These are phyloP conservation scores for Halictus ligatus DNA, from an alignment of 2,888 invertebrate species.

Conservation along the genomic window DNA sequence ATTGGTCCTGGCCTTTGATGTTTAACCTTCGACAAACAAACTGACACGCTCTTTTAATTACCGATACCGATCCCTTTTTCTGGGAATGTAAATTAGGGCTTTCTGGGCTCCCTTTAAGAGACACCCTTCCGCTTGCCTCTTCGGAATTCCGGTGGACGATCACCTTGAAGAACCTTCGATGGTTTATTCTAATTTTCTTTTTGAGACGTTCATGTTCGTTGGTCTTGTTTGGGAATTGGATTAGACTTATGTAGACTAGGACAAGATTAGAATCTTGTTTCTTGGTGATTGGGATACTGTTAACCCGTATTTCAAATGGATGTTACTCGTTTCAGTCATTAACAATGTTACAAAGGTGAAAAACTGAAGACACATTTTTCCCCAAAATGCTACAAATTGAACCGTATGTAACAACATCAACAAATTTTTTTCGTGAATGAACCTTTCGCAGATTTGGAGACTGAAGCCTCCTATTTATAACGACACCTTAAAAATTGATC, in stretches of 20 bases:
- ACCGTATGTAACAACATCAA: not conserved
- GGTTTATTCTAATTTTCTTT: not conserved
- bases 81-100: not conserved
- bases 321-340: no score
- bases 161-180: not conserved
- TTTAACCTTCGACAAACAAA: slow-evolving; percentile 2
- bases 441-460: not conserved
- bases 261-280: not conserved
- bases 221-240: not conserved
- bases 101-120: not conserved
- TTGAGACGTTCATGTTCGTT: not conserved
- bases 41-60: slow-evolving; percentile 11
- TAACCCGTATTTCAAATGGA: not conserved
- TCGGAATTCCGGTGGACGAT: not conserved
- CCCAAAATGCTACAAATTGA: not conserved
- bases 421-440: not conserved
- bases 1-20: slow-evolving; percentile 13
- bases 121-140: not conserved
- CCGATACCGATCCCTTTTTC: not conserved
- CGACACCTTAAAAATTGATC: no score
- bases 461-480: no score
- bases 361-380: not conserved
- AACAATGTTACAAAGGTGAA: not conserved
- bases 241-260: not conserved
- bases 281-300: not conserved